Evolutionary conservation across 1,140 invertebrate genomes (phyloP).

Genomic region (Carcinoscorpius rotundicauda): DNA sequence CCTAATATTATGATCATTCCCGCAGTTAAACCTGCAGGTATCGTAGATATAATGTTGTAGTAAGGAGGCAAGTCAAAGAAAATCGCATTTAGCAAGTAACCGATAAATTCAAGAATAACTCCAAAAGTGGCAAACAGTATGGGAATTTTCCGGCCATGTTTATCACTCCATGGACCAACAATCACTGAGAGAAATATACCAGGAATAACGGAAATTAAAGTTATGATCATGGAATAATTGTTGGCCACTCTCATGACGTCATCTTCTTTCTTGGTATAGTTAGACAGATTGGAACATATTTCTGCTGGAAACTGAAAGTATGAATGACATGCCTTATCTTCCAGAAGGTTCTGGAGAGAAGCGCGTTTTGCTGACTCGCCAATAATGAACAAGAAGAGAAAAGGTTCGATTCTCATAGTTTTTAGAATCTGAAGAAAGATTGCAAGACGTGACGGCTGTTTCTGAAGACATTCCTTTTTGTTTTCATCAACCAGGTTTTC

Average conservation of each 20-base stretch:
- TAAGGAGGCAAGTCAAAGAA: background rate
- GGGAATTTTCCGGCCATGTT: background rate
- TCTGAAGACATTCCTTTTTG: no score
- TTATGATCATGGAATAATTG: background rate
- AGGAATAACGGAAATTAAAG: background rate
- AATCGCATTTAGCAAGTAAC: background rate
- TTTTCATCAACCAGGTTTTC: no score
- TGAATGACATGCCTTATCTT: background rate
- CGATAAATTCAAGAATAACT: conserved; percentile 1
- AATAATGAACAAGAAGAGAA: background rate
- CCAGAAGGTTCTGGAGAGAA: background rate
- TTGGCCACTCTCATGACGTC: background rate
- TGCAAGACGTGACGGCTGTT: no score
- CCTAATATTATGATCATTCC: background rate
- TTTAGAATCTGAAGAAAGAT: background rate
- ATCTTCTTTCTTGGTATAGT: background rate
- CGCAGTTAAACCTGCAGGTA: background rate
- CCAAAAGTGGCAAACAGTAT: background rate
- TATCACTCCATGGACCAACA: background rate
- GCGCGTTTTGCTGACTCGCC: background rate
- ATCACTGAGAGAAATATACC: background rate
- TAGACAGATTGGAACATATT: background rate
- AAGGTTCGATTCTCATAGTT: background rate
- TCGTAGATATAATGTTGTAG: background rate
- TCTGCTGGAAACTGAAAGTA: background rate